Evolutionary conservation across 2,113 vertebrate species (phyloP), one percentile per base, ranked within the genome.

Genomic region (Sebastes schlegelii): DNA sequence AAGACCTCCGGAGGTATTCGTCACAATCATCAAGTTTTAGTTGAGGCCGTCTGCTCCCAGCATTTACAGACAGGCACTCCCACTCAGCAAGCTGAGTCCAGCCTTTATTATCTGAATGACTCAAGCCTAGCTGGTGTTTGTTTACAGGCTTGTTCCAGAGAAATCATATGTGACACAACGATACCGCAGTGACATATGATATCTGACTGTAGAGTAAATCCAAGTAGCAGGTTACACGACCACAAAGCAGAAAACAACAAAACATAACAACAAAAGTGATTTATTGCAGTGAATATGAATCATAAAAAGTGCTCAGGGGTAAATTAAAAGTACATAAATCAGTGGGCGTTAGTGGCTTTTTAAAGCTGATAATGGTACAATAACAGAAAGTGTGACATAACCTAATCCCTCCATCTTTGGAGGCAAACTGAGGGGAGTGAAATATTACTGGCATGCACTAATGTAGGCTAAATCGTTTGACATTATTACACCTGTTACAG

Each of bases 281-380:
- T 93, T 92, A 93, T 93, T 93, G 90, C 91, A 74, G 70, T 82
- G 69, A 76, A 63, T 68, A 76, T 77, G 60, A 90, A 85, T 90
- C 67, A 57, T 17, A 72, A 86, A 90, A 93, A 91, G 82, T 84
- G 87, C 86, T 81, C 45, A 6, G 40, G 76, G 57, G 57, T 40
- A 72, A 75, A 57, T 26, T 4, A 65, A 63, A 87, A 79, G 54
- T 34, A 88, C 78, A 82, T 55, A 73, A 82, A 61, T 26, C 8
- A 13, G 19, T 8, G 10, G 6, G 66, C n/a, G 54, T 10, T 4
- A 51, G n/a, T 8, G 1, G 61, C 52, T 82, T 85, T 69, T 77
- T 1, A 73, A 70, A 81, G 23, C 1, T 75, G 21, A 64, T 66
- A 43, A 49, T 55, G 23, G 10, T 67, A 42, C 34, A 82, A 80